These are phyloP conservation scores for Hipposideros armiger DNA, from an alignment of 2,113 vertebrate genomes.

Conservation along the genomic window DNA sequence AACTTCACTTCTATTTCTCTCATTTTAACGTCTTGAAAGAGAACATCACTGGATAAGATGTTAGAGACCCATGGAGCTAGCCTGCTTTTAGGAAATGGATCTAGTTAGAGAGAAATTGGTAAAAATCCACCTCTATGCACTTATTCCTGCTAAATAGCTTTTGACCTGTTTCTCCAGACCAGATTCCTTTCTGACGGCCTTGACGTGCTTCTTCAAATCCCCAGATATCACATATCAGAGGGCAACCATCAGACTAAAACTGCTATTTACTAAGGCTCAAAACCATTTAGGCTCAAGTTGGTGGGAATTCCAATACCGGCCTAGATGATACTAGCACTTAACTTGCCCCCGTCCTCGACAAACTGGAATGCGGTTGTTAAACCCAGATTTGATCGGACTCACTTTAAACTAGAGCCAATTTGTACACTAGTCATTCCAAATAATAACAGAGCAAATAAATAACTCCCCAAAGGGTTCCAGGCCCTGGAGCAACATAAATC, in stretches of 20 bases:
- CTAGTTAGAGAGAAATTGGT: conserved; percentile 35
- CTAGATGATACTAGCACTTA: conserved; percentile 18
- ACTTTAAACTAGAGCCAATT: conserved; percentile 74
- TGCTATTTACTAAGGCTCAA: not conserved
- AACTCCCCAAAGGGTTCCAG: conserved; percentile 48
- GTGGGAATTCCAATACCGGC: conserved; percentile 21
- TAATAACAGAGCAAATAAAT: conserved; percentile 72
- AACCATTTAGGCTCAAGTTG: conserved; percentile 2
- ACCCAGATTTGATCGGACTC: conserved; percentile 62
- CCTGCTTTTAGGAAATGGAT: conserved; percentile 10
- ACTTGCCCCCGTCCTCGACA: conserved; percentile 13
- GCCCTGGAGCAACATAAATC: not conserved
- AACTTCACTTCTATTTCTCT: not conserved
- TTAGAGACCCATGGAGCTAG: conserved; percentile 35
- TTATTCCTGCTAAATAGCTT: conserved; percentile 33
- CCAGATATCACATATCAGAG: conserved; percentile 38
- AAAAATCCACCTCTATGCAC: not conserved
- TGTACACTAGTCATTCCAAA: conserved; percentile 64
- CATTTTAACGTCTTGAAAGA: conserved; percentile 5
- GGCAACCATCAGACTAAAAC: not conserved
- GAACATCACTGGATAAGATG: not conserved
- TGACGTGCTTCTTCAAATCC: conserved; percentile 40
- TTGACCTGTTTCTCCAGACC: conserved; percentile 51
- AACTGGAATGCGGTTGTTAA: conserved; percentile 55
- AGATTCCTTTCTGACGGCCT: conserved; percentile 31